Percentiles rank a stretch among this genome's conserved stretches.
These are phyloP conservation scores for Tryphoninae sp. DNA, from an alignment of 2,888 invertebrate genomes.

Conservation along the genomic window DNA sequence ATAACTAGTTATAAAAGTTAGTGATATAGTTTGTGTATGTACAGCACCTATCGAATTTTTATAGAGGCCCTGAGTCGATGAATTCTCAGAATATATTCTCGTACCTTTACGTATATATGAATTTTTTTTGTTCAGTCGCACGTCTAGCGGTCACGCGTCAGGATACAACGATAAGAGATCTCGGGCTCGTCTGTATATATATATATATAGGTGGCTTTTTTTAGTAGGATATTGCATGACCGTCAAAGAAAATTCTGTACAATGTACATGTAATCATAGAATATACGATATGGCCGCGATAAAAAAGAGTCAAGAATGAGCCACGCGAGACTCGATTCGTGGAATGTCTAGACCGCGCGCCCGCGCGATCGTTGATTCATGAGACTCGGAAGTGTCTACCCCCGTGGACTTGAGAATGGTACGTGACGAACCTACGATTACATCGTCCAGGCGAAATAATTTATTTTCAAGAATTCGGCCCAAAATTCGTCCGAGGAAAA, in stretches of 20 bases:
- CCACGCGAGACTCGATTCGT: constrained; percentile 62
- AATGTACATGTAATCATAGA: constrained; percentile 16
- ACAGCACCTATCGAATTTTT: constrained; percentile 41
- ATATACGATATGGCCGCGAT: constrained; percentile 29
- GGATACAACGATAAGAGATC: constrained; percentile 60
- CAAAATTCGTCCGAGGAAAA: constrained; percentile 6
- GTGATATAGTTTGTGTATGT: neutral
- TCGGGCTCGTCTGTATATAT: constrained; percentile 3
- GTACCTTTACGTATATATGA: constrained; percentile 12
- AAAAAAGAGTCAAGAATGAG: constrained; percentile 56
- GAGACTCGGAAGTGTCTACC: constrained; percentile 50
- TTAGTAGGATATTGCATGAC: constrained; percentile 58
- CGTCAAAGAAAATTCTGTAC: constrained; percentile 34
- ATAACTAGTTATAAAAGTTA: constrained; percentile 14
- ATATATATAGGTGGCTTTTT: constrained; percentile 22
- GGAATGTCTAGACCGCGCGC: constrained; percentile 55
- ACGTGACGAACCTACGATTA: constrained; percentile 34
- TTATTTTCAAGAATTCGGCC: neutral
- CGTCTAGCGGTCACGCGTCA: constrained; percentile 49
- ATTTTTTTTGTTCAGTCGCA: constrained; percentile 1
- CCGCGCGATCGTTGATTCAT: constrained; percentile 60
- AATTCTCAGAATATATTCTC: constrained; percentile 50
- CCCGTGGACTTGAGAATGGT: constrained; percentile 31
- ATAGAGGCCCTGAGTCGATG: constrained; percentile 31
- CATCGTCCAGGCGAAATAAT: constrained; percentile 46